Evolutionary conservation across 2,888 invertebrate genomes (phyloP).

Genomic region (Coelinius sp.): DNA sequence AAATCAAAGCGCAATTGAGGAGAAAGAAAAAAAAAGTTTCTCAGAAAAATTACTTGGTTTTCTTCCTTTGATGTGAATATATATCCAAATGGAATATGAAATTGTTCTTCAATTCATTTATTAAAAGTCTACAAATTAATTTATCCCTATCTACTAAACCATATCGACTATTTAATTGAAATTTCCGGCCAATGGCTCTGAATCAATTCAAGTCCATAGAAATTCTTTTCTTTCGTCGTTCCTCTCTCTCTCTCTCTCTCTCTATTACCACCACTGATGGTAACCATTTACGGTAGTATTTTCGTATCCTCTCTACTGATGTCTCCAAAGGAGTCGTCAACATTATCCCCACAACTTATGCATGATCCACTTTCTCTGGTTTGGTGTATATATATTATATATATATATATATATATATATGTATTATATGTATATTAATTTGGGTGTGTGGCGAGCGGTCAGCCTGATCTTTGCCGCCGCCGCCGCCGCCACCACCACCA

Average conservation of each 20-base stretch:
- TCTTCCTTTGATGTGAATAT: too few species aligned
- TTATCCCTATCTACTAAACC: slow-evolving; percentile 28
- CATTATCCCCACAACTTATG: not conserved
- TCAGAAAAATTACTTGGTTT: too few species aligned
- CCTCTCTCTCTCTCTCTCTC: not conserved
- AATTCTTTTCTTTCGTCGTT: not conserved
- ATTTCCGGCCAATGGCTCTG: slow-evolving; percentile 43
- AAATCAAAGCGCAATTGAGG: too few species aligned
- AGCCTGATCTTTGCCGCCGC: not conserved
- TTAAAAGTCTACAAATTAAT: too few species aligned
- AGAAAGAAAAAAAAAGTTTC: too few species aligned
- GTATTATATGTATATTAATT: too few species aligned
- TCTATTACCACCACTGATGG: not conserved
- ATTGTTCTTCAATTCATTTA: not conserved
- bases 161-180: slow-evolving; percentile 46
- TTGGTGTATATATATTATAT: too few species aligned
- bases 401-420: too few species aligned
- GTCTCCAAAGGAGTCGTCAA: slow-evolving; percentile 16
- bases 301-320: slow-evolving; percentile 2
- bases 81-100: too few species aligned
- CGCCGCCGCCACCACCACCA: too few species aligned
- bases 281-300: slow-evolving; percentile 17
- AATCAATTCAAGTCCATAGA: slow-evolving; percentile 11
- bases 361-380: slow-evolving; percentile 42
- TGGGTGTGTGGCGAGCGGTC: not conserved